phyloP scores from a whole-genome alignment of 2,113 vertebrate genomes.

The Myrmecobius fasciatus region DNA sequence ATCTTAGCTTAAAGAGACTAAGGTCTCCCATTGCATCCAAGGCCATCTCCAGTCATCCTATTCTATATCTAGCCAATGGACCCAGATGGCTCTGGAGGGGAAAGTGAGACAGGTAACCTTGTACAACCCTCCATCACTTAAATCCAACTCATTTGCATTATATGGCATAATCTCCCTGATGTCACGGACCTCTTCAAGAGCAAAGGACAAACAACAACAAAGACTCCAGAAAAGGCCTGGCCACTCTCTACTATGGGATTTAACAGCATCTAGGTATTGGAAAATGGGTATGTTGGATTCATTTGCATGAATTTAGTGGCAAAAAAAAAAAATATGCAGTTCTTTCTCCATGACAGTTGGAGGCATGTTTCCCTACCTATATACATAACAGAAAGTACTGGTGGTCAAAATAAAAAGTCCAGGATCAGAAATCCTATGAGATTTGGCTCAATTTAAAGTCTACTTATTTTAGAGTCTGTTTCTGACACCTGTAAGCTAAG shows the following conservation, averaged over 20 bases:
- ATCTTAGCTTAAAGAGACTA: too few species aligned
- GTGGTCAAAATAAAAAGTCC: neutral
- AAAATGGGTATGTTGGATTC: slow-evolving; percentile 24
- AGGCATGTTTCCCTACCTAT: slow-evolving; percentile 18
- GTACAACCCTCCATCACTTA: too few species aligned
- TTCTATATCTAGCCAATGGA: too few species aligned
- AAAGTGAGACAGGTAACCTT: too few species aligned
- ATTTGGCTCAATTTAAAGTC: neutral
- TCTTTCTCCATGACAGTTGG: neutral
- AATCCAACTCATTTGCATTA: too few species aligned
- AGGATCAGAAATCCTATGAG: neutral
- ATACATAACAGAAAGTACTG: neutral
- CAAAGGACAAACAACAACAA: too few species aligned
- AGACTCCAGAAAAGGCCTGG: neutral
- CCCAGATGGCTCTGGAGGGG: too few species aligned
- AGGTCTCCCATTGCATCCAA: too few species aligned
- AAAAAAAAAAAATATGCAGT: slow-evolving; percentile 9
- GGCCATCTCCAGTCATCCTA: too few species aligned
- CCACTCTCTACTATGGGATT: neutral
- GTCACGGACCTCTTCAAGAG: too few species aligned
- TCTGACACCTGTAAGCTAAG: neutral
- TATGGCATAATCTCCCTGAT: too few species aligned
- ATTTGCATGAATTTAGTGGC: slow-evolving; percentile 39
- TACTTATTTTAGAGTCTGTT: neutral
- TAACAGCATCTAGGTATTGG: slow-evolving; percentile 16